Conservation (phyloP, 2,797 vertebrate species). For the Ispidina picta region DNA sequence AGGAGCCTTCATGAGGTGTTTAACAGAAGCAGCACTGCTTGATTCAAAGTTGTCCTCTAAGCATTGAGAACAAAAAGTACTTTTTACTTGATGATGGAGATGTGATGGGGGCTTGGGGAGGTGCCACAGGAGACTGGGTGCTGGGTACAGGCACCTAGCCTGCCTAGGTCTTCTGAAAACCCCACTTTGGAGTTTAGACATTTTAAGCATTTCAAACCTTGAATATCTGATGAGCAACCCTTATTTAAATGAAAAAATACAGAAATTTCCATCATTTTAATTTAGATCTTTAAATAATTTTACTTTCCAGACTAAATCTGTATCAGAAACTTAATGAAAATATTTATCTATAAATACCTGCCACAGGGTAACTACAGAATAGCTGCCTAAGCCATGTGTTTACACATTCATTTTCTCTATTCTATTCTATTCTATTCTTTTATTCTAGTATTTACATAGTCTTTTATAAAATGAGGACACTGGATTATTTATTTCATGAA, state of each 20-base stretch:
- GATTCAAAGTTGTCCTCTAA: neutral
- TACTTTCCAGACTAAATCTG: neutral
- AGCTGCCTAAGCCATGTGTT: neutral
- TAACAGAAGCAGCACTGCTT: neutral
- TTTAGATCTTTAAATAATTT: neutral
- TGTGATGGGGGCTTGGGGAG: neutral
- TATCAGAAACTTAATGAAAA: neutral
- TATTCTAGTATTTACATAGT: neutral
- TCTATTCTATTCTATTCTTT: neutral
- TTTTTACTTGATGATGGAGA: neutral
- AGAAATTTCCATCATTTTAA: neutral
- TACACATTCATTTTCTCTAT: neutral
- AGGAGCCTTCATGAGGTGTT: neutral
- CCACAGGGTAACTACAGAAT: neutral
- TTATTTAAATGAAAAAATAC: neutral
- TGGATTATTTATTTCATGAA: neutral
- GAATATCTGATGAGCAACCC: neutral
- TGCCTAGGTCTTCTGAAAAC: neutral
- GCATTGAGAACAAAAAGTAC: neutral
- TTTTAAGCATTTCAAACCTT: neutral
- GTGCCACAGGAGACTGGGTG: rapidly evolving
- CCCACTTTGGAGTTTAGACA: neutral
- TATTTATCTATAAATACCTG: neutral
- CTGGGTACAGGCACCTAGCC: neutral
- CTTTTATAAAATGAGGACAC: neutral